These are phyloP conservation scores for Bovichtus diacanthus DNA, from an alignment of 2,797 vertebrate species.

Conservation along the genomic window DNA sequence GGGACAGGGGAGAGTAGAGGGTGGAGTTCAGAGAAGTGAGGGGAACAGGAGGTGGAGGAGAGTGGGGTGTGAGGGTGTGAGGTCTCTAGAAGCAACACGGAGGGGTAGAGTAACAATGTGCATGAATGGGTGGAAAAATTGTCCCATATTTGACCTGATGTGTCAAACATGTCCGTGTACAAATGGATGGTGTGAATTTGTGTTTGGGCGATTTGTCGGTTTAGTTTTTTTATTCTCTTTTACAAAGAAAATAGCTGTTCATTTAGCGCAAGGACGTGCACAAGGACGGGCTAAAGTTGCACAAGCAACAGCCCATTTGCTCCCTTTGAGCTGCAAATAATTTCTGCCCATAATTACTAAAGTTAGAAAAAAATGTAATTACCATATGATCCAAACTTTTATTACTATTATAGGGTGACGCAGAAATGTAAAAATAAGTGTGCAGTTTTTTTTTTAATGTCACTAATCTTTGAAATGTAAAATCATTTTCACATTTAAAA, in stretches of 20 bases:
- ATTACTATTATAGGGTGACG: too few relatives aligned
- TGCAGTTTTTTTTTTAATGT: too few relatives aligned
- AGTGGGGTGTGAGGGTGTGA: constrained; percentile 70
- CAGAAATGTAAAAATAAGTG: too few relatives aligned
- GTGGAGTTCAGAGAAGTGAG: constrained; percentile 62
- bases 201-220: not conserved
- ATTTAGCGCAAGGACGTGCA: not conserved
- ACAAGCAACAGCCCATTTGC: too few relatives aligned
- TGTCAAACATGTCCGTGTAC: constrained; percentile 66
- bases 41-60: constrained; percentile 76
- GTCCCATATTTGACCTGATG: constrained; percentile 68
- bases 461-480: too few relatives aligned
- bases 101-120: constrained; percentile 55
- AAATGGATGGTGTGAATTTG: constrained; percentile 22
- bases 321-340: too few relatives aligned
- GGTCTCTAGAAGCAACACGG: constrained; percentile 60
- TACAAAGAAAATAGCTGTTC: not conserved
- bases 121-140: constrained; percentile 59
- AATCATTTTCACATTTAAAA: too few relatives aligned
- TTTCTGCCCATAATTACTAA: too few relatives aligned
- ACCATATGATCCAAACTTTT: too few relatives aligned
- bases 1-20: constrained; percentile 40
- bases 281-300: too few relatives aligned
- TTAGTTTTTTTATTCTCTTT: not conserved
- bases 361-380: too few relatives aligned